A percentile compares a stretch with the other conserved stretches of the same genome.
phyloP scores from a whole-genome alignment of 2,113 vertebrate genomes.

The Todiramphus saurophagus region DNA sequence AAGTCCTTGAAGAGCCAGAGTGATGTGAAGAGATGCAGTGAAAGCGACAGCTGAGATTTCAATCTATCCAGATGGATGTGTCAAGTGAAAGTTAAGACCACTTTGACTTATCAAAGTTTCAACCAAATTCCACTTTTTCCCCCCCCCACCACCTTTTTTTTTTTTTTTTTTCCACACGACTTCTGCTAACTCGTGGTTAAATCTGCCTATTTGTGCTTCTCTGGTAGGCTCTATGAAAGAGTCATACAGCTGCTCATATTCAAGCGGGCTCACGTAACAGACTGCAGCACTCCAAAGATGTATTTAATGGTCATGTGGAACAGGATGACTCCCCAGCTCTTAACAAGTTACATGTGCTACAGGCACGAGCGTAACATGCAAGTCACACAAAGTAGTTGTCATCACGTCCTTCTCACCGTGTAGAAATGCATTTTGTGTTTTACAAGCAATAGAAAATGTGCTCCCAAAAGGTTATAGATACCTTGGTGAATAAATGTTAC shows the following conservation, averaged over 20 bases:
- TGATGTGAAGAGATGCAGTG: not conserved
- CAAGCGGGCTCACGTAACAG: not conserved
- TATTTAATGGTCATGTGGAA: not conserved
- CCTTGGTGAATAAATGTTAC: not conserved
- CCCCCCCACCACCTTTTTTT: accelerated
- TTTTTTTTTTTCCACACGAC: not conserved
- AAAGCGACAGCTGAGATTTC: not conserved
- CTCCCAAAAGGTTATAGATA: not conserved
- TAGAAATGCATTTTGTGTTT: not conserved
- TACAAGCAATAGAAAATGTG: not conserved
- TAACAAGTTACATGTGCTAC: not conserved
- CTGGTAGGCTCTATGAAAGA: not conserved
- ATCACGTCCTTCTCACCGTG: not conserved
- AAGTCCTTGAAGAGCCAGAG: not conserved
- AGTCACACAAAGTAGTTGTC: not conserved
- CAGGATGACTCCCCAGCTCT: not conserved
- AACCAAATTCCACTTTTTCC: not conserved
- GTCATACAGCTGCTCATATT: not conserved
- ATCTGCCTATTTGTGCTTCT: not conserved
- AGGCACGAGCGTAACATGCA: not conserved
- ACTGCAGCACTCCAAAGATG: not conserved
- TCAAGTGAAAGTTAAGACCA: not conserved
- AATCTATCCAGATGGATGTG: not conserved
- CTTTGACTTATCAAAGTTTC: not conserved
- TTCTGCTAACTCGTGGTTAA: not conserved